Conservation (phyloP, 2,113 vertebrate genomes). For the Empidonax alnorum region DNA sequence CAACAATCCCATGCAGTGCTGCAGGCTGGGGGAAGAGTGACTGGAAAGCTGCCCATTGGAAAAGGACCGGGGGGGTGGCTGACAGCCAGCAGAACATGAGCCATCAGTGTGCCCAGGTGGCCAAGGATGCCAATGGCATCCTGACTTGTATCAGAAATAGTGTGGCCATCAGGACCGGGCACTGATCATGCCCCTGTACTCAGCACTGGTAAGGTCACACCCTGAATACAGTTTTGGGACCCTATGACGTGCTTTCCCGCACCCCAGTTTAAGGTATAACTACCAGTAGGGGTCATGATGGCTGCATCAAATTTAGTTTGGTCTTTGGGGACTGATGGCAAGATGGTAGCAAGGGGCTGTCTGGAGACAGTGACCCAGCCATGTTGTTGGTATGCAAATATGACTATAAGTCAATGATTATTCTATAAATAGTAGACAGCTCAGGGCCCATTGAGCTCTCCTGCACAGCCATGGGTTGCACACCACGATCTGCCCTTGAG, state of each 20-base stretch:
- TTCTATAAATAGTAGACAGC: neutral
- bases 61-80: neutral
- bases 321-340: neutral
- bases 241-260: neutral
- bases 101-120: neutral
- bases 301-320: neutral
- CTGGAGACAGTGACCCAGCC: neutral
- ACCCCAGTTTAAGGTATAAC: neutral
- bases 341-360: neutral
- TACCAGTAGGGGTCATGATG: neutral
- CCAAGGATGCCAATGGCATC: neutral
- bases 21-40: neutral
- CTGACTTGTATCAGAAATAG: neutral
- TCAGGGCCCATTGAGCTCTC: neutral
- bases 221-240: neutral
- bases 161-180: neutral
- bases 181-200: neutral
- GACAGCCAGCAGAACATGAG: neutral
- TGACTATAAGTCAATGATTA: neutral
- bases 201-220: neutral
- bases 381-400: neutral
- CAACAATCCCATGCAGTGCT: neutral
- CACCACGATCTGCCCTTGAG: neutral
- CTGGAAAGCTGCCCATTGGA: neutral
- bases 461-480: neutral